phyloP scores from a whole-genome alignment of 2,888 invertebrate genomes.

The Saturnia pavonia region DNA sequence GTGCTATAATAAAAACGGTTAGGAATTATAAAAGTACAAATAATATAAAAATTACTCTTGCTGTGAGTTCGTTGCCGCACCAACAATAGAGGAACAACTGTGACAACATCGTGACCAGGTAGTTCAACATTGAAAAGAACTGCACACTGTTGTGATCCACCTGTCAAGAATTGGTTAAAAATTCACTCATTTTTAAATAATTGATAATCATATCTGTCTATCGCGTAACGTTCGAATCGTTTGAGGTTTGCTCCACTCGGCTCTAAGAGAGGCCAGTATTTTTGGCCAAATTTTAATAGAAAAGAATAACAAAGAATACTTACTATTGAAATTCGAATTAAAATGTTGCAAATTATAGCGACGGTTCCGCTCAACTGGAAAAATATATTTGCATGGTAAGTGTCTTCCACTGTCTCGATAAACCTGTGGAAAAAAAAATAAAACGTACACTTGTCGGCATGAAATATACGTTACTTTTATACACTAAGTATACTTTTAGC shows the following conservation, averaged over 20 bases:
- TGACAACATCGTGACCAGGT: conserved; percentile 75
- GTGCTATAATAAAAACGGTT: background rate
- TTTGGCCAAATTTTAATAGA: background rate
- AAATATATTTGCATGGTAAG: conserved; percentile 76
- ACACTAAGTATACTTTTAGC: too few relatives aligned
- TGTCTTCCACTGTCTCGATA: conserved; percentile 67
- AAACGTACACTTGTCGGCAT: background rate
- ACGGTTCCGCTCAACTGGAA: conserved; percentile 79
- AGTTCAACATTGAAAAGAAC: conserved; percentile 68
- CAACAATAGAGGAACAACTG: conserved; percentile 80
- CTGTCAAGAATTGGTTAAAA: conserved; percentile 34
- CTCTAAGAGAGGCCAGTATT: background rate
- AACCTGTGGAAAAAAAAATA: conserved; percentile 48
- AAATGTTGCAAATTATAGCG: conserved; percentile 70
- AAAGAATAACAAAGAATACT: conserved; percentile 21
- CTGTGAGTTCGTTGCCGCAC: conserved; percentile 77
- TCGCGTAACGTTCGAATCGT: background rate
- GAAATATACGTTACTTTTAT: background rate
- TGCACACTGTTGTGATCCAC: conserved; percentile 63
- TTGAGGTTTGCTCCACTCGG: background rate
- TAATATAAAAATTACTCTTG: conserved; percentile 45
- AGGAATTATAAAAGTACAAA: background rate
- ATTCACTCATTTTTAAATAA: too few relatives aligned
- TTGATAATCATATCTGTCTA: too few relatives aligned
- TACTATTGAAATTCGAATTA: conserved; percentile 67